Conservation (phyloP, 2,888 invertebrate species). For the Synanthedon formicaeformis region DNA sequence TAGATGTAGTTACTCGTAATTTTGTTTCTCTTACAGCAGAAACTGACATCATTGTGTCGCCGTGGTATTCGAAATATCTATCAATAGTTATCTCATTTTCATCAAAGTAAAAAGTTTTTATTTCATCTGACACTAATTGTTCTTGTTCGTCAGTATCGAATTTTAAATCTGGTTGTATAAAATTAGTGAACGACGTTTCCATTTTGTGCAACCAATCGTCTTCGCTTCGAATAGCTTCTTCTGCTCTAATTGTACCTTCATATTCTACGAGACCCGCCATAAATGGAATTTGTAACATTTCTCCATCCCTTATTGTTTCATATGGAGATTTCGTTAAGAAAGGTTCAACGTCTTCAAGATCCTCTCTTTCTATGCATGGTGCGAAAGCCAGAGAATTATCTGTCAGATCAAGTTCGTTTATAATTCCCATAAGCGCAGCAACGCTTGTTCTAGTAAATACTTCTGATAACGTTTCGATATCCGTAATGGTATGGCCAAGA, state of each 20-base stretch:
- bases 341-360: conserved; percentile 22
- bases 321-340: conserved; percentile 42
- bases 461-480: conserved; percentile 31
- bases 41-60: conserved; percentile 51
- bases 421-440: conserved; percentile 42
- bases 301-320: conserved; percentile 26
- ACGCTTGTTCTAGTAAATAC: conserved; percentile 39
- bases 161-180: conserved; percentile 43
- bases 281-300: conserved; percentile 39
- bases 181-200: conserved; percentile 37
- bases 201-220: conserved; percentile 43
- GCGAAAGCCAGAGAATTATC: conserved; percentile 53
- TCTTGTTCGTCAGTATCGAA: conserved; percentile 29
- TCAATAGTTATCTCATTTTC: conserved; percentile 17
- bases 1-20: conserved; percentile 23
- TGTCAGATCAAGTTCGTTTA: conserved; percentile 46
- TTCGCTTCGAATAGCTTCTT: conserved; percentile 24
- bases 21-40: conserved; percentile 43
- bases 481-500: conserved; percentile 38
- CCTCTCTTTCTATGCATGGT: conserved; percentile 46
- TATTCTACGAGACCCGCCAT: conserved; percentile 51
- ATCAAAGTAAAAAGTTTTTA: conserved; percentile 37
- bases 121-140: conserved; percentile 18
- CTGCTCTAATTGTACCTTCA: conserved; percentile 49
- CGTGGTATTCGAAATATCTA: conserved; percentile 40